These are phyloP conservation scores for Acanthosoma haemorrhoidale DNA, from an alignment of 2,888 invertebrate genomes.

Conservation along the genomic window DNA sequence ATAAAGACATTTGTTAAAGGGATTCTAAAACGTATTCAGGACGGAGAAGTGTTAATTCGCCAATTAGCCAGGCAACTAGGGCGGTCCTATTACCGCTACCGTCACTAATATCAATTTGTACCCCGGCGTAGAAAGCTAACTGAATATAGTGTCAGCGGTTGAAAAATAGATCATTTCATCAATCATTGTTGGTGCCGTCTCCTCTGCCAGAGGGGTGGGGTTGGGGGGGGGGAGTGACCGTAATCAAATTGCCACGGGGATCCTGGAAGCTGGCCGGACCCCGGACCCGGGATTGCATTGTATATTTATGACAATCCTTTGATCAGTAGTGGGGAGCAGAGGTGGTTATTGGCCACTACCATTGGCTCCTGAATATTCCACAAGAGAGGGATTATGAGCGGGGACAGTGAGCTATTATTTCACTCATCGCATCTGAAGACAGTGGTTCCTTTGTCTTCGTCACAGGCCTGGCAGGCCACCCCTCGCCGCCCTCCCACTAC, in stretches of 20 bases:
- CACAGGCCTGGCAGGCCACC: too few relatives aligned
- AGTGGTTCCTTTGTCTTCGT: neutral
- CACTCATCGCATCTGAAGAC: neutral
- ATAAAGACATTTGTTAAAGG: too few relatives aligned
- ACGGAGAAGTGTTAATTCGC: too few relatives aligned
- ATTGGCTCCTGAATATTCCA: neutral
- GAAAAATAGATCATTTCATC: constrained; percentile 22
- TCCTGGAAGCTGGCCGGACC: neutral
- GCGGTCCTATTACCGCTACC: too few relatives aligned
- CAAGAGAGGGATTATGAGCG: neutral
- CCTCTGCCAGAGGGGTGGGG: neutral
- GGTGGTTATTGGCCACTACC: too few relatives aligned
- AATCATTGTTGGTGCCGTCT: neutral
- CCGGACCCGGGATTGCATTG: constrained; percentile 11
- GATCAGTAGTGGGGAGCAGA: neutral
- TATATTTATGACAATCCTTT: constrained; percentile 19
- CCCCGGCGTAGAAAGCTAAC: neutral
- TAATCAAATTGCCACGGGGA: neutral
- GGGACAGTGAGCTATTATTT: neutral
- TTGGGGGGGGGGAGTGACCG: neutral
- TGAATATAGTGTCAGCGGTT: constrained; percentile 1
- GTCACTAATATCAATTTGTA: neutral
- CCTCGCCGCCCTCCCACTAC: too few relatives aligned
- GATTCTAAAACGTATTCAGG: too few relatives aligned
- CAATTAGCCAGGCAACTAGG: too few relatives aligned